Base-by-base conservation (phyloP, 2,888 invertebrate species). In the Pyrrhosoma nymphula region DNA sequence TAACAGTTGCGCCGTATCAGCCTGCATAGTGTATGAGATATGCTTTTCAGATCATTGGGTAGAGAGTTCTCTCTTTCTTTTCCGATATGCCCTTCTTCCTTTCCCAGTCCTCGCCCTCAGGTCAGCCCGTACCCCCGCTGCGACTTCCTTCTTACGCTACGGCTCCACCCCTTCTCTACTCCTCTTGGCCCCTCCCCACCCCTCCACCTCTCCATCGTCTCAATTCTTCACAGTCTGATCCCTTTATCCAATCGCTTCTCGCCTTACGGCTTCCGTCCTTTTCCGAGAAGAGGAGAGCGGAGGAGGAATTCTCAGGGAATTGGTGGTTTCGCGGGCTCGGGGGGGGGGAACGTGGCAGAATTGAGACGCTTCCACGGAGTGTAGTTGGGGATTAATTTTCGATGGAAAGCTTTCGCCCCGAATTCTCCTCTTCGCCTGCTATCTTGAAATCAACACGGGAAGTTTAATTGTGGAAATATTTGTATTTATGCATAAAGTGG, bases 221-320 rank as follows among this genome's bases (percentile, higher is more conserved):
- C 82, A 82, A 35, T 82, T 82, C 82, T 82, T 82, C 82, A 18
- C 35, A 20, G 60, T 82, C 82, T 82, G 30, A 82, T 82, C 82
- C 35, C 35, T 82, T 82, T 18, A 82, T 82, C 82, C 82, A 30
- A 35, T 82, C 35, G 82, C 82, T 82, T 82, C 35, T 82, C 82
- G 82, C 82, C 82, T 35, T 30, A 30, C 82, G 35, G 30, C 30
- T 82, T 16, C 82, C 82, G 82, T 35, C 16, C 35, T 35, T 69
- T 69, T 26, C n/a, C 26, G 69, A 60, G 16, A 26, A 20, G 26
- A 4, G 16, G 60, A 60, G 60, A 14, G 60, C 1, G 10, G 4
- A 26, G 69, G 26, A 26, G 69, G 23, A 23, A 26, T 69, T 69
- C 26, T 26, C n/a, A 60, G 60, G 12, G 47, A 47, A 47, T 47